Evolutionary conservation across 2,888 invertebrate genomes (phyloP).

Genomic region (Xylophagus ater): DNA sequence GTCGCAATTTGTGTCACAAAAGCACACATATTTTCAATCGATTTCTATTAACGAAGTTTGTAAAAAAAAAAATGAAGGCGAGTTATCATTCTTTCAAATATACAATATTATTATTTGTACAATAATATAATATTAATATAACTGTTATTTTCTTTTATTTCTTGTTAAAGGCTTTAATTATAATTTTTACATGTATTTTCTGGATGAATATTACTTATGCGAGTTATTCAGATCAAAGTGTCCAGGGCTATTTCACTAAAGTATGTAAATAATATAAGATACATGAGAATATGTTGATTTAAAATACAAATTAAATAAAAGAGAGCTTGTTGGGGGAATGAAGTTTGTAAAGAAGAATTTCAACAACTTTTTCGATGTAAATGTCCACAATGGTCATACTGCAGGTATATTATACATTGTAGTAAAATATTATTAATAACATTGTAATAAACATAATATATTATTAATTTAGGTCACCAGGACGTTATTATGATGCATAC

Average conservation of each 20-base stretch:
- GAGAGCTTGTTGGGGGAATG: constrained; percentile 91
- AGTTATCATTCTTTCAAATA: too few species aligned
- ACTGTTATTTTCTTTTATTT: too few species aligned
- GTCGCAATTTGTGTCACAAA: too few species aligned
- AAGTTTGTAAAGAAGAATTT: constrained; percentile 86
- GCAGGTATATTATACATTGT: constrained; percentile 40
- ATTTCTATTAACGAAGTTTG: too few species aligned
- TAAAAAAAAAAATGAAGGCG: too few species aligned
- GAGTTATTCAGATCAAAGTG: constrained; percentile 69
- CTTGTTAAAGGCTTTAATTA: too few species aligned
- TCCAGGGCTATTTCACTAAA: constrained; percentile 73
- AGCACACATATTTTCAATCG: too few species aligned
- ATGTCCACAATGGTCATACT: constrained; percentile 81
- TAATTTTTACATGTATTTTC: too few species aligned
- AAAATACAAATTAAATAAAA: constrained; percentile 28
- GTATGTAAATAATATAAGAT: constrained; percentile 38
- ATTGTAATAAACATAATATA: background rate
- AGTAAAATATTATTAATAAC: background rate
- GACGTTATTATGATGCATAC: constrained; percentile 79
- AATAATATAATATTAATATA: too few species aligned
- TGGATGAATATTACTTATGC: too few species aligned
- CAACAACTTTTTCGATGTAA: constrained; percentile 76
- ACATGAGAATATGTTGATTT: constrained; percentile 6
- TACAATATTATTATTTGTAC: too few species aligned
- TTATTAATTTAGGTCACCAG: constrained; percentile 51